These are phyloP conservation scores for Siniperca knerii DNA, from an alignment of 2,113 vertebrate species.

Conservation along the genomic window DNA sequence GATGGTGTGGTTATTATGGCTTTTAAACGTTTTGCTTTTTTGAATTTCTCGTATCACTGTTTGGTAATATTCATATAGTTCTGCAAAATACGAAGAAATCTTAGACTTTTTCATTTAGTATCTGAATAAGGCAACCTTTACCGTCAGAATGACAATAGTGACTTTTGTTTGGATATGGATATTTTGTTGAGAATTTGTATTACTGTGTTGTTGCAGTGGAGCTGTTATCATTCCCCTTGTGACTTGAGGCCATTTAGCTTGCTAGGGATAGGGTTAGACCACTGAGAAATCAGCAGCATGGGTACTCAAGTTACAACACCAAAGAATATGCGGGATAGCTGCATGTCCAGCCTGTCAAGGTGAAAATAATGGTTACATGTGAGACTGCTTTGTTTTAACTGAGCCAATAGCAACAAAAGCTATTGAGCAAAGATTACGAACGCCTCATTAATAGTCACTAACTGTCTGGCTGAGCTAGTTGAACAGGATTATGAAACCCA, in stretches of 20 bases:
- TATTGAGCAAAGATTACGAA: slow-evolving; percentile 29
- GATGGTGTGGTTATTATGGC: background rate
- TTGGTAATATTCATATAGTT: background rate
- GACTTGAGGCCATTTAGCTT: background rate
- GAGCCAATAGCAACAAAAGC: slow-evolving; percentile 15
- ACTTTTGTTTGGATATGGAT: slow-evolving; percentile 2
- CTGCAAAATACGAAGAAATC: background rate
- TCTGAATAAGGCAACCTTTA: background rate
- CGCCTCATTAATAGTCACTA: background rate
- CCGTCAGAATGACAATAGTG: background rate
- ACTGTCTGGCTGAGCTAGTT: slow-evolving; percentile 21
- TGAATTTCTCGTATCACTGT: background rate
- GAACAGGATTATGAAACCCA: slow-evolving; percentile 40
- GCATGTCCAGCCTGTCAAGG: background rate
- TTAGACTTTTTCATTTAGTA: background rate
- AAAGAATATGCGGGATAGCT: background rate
- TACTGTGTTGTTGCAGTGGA: background rate
- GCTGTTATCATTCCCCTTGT: background rate
- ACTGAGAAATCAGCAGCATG: slow-evolving; percentile 8
- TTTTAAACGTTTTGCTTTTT: background rate
- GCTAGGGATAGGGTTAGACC: background rate
- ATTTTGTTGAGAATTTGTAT: background rate
- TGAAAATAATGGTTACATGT: background rate
- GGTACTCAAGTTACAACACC: slow-evolving; percentile 2
- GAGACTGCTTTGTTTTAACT: slow-evolving; percentile 13